These are phyloP conservation scores for Nomada lathburiana DNA, from an alignment of 2,888 invertebrate species.

Conservation along the genomic window DNA sequence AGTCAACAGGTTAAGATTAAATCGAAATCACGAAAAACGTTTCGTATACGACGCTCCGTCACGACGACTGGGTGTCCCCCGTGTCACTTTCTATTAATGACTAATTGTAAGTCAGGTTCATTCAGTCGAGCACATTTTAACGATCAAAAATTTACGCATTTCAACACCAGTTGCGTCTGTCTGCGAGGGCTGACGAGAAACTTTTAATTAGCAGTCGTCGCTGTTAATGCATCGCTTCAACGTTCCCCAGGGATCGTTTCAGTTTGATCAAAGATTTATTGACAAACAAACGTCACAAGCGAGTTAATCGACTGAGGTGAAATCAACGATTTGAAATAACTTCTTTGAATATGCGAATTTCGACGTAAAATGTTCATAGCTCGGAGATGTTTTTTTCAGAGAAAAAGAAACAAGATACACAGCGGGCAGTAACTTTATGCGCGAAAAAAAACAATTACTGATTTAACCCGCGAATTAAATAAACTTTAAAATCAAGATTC, in stretches of 20 bases:
- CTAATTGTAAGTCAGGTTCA: neutral
- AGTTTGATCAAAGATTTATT: slow-evolving; percentile 7
- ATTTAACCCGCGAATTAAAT: neutral
- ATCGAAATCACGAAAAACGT: slow-evolving; percentile 12
- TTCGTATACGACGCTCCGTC: slow-evolving; percentile 11
- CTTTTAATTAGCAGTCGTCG: slow-evolving; percentile 58
- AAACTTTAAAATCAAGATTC: neutral
- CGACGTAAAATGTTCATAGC: neutral
- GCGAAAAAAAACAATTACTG: neutral
- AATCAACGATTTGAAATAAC: neutral
- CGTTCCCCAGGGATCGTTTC: slow-evolving; percentile 24
- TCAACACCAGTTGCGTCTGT: slow-evolving; percentile 48
- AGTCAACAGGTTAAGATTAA: neutral
- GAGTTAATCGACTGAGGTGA: neutral
- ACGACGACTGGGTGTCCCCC: slow-evolving; percentile 40
- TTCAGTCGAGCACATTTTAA: neutral
- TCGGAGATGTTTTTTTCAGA: neutral
- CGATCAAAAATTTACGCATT: slow-evolving; percentile 24
- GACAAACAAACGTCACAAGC: neutral
- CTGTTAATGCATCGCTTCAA: slow-evolving; percentile 17
- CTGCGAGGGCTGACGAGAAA: slow-evolving; percentile 10
- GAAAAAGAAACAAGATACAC: neutral
- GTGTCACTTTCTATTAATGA: slow-evolving; percentile 9
- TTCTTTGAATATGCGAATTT: neutral
- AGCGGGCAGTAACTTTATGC: neutral